A percentile compares a stretch with the other conserved stretches of the same genome.
These are phyloP conservation scores for Siniperca obscura DNA, from an alignment of 2,797 vertebrate species.

Conservation along the genomic window DNA sequence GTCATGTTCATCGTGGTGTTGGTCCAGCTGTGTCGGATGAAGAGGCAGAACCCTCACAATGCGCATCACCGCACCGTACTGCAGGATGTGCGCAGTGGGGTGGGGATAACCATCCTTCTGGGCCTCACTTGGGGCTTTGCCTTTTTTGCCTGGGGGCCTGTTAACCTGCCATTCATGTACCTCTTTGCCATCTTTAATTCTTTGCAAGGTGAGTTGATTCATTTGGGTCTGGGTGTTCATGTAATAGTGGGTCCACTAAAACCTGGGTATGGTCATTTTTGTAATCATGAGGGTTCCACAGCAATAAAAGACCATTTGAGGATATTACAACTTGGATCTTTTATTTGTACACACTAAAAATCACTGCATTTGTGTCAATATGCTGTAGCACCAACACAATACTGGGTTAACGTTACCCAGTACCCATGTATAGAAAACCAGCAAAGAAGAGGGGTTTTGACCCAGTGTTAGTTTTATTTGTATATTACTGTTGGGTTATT, in stretches of 20 bases:
- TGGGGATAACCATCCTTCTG: slow-evolving; percentile 92
- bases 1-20: slow-evolving; percentile 96
- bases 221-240: background rate
- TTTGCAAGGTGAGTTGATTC: slow-evolving; percentile 89
- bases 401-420: background rate
- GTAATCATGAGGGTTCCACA: background rate
- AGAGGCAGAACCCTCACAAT: slow-evolving; percentile 93
- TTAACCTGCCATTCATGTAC: slow-evolving; percentile 93
- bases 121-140: slow-evolving; percentile 98
- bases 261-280: background rate
- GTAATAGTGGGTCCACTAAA: background rate
- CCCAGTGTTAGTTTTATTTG: background rate
- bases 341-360: background rate
- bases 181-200: slow-evolving; percentile 97
- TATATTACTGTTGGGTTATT: too few species aligned
- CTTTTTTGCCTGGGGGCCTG: slow-evolving; percentile 94
- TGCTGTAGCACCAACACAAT: background rate
- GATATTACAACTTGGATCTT: too few species aligned
- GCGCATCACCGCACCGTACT: slow-evolving; percentile 86
- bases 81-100: slow-evolving; percentile 89
- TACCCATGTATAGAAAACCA: background rate
- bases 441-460: background rate
- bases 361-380: background rate
- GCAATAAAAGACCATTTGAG: background rate
- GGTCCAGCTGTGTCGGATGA: slow-evolving; percentile 93